These are phyloP conservation scores for Cylloceria caligata DNA, from an alignment of 2,888 invertebrate species.

Conservation along the genomic window DNA sequence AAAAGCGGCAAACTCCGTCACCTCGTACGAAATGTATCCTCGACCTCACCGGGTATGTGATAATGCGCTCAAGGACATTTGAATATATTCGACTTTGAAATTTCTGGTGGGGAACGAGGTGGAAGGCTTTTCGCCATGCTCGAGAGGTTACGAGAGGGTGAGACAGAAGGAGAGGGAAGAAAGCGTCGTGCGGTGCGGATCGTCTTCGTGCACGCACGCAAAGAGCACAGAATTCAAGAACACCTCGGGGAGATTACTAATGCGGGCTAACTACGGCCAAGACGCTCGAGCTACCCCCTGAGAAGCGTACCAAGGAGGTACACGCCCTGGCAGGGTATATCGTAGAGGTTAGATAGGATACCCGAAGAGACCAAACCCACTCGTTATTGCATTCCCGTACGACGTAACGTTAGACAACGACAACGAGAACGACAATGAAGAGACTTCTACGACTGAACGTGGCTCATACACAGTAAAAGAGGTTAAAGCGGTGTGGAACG, in stretches of 20 bases:
- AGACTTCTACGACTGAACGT: constrained; percentile 53
- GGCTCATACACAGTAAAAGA: constrained; percentile 4
- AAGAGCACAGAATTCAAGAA: constrained; percentile 75
- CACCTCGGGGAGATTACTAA: constrained; percentile 81
- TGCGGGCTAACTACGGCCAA: constrained; percentile 79
- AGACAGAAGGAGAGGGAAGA: constrained; percentile 5
- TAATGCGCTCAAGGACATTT: constrained; percentile 55
- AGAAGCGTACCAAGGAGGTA: constrained; percentile 45
- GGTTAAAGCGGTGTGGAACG: not conserved
- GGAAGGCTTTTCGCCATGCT: constrained; percentile 59
- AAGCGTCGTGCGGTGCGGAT: constrained; percentile 60
- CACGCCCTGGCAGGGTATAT: not conserved
- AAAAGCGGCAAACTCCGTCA: not conserved
- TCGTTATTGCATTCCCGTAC: constrained; percentile 80
- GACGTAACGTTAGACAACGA: constrained; percentile 56
- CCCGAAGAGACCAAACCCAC: constrained; percentile 71
- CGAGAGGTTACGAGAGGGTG: constrained; percentile 65
- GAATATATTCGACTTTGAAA: constrained; percentile 66
- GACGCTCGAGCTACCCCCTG: constrained; percentile 62
- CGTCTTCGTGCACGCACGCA: constrained; percentile 52
- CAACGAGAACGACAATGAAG: constrained; percentile 44
- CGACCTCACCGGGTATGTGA: constrained; percentile 38
- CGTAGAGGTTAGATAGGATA: constrained; percentile 59
- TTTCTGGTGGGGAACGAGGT: constrained; percentile 49
- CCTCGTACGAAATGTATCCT: constrained; percentile 9